Evolutionary conservation across 2,797 vertebrate genomes (phyloP), one percentile per base, ranked within the genome.

Genomic region (Sebastolobus alascanus): DNA sequence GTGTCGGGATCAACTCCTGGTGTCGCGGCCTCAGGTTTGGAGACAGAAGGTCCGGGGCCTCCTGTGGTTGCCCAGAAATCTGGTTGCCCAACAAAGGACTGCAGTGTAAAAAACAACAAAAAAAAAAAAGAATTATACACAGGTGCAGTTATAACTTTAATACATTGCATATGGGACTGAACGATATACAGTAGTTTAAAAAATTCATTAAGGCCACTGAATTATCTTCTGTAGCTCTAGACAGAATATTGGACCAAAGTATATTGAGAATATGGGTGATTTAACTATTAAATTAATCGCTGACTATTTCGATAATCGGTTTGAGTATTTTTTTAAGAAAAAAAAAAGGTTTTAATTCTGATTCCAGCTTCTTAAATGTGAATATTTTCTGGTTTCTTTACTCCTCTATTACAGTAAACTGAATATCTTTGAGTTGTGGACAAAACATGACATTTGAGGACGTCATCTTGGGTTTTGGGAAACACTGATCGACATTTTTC

Each of bases 21-120:
- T 97, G 97, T 77, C 97, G 95, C 0, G 97, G 97, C 59, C 86
- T 95, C 77, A 97, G 88, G 85, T 97, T 97, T 22, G 96, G 96
- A 84, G 91, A 72, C 4, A 89, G 50, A 6, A 86, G 37, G 2
- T 92, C 93, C 1, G 78, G 60, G 27, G 46, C 76, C 22, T 88
- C 92, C 8, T 82, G 90, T 7, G 59, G 29, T 2, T 33, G 58
- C 8, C 52, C 65, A 58, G 56, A 52, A 29, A 10, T 31, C 75
- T 13, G 87, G 73, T 75, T 79, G 58, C 64, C 90, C 68, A 96
- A 75, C 89, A 96, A 81, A 27, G 92, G 85, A 79, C 95, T 96
- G 84, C 2, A 64, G 25, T 1, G 29, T 6, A 52, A 58, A 59
- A 46, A 7, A 46, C 18, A 46, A 46, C 2, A 18, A 46, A 8